Percentiles rank a stretch among this genome's conserved stretches.
Evolutionary conservation across 1,140 invertebrate genomes (phyloP).

Genomic region (Drosophila sp.): DNA sequence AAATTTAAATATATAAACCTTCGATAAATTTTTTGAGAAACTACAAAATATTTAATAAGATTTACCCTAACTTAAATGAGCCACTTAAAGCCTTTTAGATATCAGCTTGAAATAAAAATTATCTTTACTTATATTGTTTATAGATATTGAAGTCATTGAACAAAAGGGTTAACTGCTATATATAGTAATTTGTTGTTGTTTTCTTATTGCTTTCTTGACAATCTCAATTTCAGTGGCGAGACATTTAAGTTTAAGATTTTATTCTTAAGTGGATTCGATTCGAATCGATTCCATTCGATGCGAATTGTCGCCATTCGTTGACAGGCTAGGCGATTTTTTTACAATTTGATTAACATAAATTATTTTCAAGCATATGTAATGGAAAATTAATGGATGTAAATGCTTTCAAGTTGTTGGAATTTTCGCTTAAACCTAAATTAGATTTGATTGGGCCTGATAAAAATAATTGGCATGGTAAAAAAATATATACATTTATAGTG

Average conservation of each 20-base stretch:
- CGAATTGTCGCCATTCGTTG: conserved; percentile 60
- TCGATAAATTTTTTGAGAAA: no score
- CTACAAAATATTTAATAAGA: no score
- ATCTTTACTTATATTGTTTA: no score
- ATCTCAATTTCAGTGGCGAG: conserved; percentile 27
- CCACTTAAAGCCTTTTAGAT: no score
- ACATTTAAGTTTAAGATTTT: conserved; percentile 54
- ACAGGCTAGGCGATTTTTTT: conserved; percentile 50
- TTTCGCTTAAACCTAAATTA: conserved; percentile 34
- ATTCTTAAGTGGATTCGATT: conserved; percentile 69
- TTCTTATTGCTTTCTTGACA: conserved; percentile 39
- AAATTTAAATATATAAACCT: no score
- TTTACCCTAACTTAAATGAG: no score
- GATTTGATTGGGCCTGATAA: conserved; percentile 38
- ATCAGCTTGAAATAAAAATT: no score
- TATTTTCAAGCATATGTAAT: conserved; percentile 47
- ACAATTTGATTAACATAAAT: conserved; percentile 73
- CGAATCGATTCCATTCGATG: conserved; percentile 45
- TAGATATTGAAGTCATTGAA: neutral
- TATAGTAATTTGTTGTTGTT: conserved; percentile 14
- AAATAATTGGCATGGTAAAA: conserved; percentile 1
- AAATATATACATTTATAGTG: conserved; percentile 24
- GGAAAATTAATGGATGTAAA: conserved; percentile 59
- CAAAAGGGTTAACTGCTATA: conserved; percentile 10
- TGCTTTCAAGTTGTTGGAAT: conserved; percentile 37